A percentile compares a stretch with the other conserved stretches of the same genome.
Conservation (phyloP, 2,888 invertebrate genomes). For the Noctua janthina region DNA sequence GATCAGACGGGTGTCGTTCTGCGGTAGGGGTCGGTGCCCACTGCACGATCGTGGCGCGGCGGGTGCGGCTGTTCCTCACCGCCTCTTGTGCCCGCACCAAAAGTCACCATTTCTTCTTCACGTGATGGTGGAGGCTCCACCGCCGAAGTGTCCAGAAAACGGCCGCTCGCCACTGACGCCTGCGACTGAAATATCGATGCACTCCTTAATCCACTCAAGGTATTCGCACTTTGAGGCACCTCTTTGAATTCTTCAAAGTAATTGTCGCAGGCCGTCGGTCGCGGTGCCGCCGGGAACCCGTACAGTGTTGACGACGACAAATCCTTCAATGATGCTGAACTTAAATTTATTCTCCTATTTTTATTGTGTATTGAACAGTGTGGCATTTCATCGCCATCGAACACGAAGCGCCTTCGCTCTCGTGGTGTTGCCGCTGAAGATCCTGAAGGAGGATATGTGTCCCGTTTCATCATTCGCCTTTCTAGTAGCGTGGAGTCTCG, state of each 20-base stretch:
- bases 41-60: slow-evolving; percentile 84
- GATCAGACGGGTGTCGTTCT: slow-evolving; percentile 91
- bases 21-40: slow-evolving; percentile 89
- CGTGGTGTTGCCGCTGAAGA: slow-evolving; percentile 87
- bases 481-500: slow-evolving; percentile 85
- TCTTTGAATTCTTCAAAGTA: slow-evolving; percentile 90
- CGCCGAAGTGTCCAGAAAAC: slow-evolving; percentile 92
- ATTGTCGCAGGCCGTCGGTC: slow-evolving; percentile 91
- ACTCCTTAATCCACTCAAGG: slow-evolving; percentile 86
- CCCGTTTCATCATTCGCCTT: slow-evolving; percentile 87
- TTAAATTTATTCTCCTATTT: slow-evolving; percentile 87
- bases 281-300: slow-evolving; percentile 92
- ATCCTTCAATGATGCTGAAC: slow-evolving; percentile 91
- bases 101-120: slow-evolving; percentile 93
- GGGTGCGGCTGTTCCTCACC: slow-evolving; percentile 76
- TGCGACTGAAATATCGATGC: slow-evolving; percentile 89
- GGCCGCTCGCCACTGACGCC: slow-evolving; percentile 92
- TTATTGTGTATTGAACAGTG: slow-evolving; percentile 90
- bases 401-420: slow-evolving; percentile 91
- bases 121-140: slow-evolving; percentile 92
- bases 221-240: slow-evolving; percentile 89
- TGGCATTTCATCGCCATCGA: slow-evolving; percentile 90
- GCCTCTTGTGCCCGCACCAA: slow-evolving; percentile 91
- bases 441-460: slow-evolving; percentile 85
- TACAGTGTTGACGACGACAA: slow-evolving; percentile 90